These are phyloP conservation scores for Phania funesta DNA, from an alignment of 2,888 invertebrate genomes.

Conservation along the genomic window DNA sequence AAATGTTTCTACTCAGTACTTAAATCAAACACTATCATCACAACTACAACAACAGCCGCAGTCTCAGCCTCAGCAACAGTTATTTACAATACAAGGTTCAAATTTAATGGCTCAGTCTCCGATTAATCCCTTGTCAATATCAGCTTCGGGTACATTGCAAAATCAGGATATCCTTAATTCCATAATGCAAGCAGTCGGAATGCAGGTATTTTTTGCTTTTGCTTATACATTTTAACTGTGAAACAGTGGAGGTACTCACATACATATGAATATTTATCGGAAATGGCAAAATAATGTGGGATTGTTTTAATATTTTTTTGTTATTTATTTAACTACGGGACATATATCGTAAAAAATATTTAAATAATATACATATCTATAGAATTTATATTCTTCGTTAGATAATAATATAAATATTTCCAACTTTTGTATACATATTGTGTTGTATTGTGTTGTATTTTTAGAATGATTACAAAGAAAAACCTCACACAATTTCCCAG, in stretches of 20 bases:
- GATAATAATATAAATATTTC: too few relatives aligned
- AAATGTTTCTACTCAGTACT: background rate
- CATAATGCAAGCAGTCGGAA: constrained; percentile 79
- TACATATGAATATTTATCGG: too few relatives aligned
- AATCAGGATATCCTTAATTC: constrained; percentile 77
- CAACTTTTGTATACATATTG: too few relatives aligned
- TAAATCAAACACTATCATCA: constrained; percentile 12
- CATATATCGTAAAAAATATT: too few relatives aligned
- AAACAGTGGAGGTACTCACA: too few relatives aligned
- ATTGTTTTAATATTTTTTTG: too few relatives aligned
- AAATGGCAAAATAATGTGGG: too few relatives aligned
- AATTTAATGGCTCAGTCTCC: constrained; percentile 46
- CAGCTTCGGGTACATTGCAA: constrained; percentile 42
- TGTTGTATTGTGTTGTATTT: background rate
- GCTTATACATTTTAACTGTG: background rate
- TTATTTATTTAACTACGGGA: too few relatives aligned
- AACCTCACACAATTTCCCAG: constrained; percentile 74
- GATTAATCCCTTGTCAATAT: constrained; percentile 44
- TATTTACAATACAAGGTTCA: constrained; percentile 56
- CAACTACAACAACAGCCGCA: constrained; percentile 22
- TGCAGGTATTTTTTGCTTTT: constrained; percentile 74
- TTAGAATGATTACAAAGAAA: constrained; percentile 57
- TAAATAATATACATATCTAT: too few relatives aligned
- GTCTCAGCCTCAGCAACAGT: constrained; percentile 29
- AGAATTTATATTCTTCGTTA: too few relatives aligned